Conservation (phyloP, 1,140 invertebrate species). For the Oryctes rhinoceros region DNA sequence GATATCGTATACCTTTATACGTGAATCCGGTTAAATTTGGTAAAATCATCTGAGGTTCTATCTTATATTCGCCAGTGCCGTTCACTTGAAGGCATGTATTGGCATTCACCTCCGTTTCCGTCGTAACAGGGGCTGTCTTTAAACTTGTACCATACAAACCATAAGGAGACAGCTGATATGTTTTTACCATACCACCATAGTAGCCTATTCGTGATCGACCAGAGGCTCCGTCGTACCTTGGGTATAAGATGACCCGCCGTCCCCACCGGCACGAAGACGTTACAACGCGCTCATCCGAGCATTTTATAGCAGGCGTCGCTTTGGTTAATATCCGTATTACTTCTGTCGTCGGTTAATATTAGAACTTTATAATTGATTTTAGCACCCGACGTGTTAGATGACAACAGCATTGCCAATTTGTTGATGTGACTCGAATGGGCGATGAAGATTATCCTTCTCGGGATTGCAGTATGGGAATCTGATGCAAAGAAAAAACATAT, state of each 20-base stretch:
- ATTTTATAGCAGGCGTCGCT: slow-evolving; percentile 22
- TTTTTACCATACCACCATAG: no score
- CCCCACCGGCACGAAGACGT: slow-evolving; percentile 5
- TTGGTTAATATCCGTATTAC: slow-evolving; percentile 57
- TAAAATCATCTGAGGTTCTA: no score
- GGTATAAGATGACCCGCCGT: slow-evolving; percentile 16
- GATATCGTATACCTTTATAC: no score
- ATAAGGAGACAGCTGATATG: no score
- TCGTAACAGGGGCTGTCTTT: no score
- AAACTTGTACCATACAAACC: no score
- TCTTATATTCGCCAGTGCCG: no score
- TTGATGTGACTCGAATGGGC: slow-evolving; percentile 74
- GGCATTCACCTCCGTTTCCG: no score
- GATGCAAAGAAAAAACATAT: slow-evolving; percentile 41
- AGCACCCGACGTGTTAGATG: slow-evolving; percentile 50
- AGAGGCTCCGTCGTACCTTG: no score
- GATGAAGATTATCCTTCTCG: slow-evolving; percentile 75
- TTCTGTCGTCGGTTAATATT: slow-evolving; percentile 62
- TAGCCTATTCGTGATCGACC: no score
- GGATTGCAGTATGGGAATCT: slow-evolving; percentile 61
- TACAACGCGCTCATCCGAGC: background rate
- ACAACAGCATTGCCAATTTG: slow-evolving; percentile 63
- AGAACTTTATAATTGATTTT: slow-evolving; percentile 64
- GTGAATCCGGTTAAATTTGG: no score
- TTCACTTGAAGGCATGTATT: no score